Percentiles rank a stretch among this genome's conserved stretches.
These are phyloP conservation scores for Leptosomus discolor DNA, from an alignment of 2,113 vertebrate genomes.

Conservation along the genomic window DNA sequence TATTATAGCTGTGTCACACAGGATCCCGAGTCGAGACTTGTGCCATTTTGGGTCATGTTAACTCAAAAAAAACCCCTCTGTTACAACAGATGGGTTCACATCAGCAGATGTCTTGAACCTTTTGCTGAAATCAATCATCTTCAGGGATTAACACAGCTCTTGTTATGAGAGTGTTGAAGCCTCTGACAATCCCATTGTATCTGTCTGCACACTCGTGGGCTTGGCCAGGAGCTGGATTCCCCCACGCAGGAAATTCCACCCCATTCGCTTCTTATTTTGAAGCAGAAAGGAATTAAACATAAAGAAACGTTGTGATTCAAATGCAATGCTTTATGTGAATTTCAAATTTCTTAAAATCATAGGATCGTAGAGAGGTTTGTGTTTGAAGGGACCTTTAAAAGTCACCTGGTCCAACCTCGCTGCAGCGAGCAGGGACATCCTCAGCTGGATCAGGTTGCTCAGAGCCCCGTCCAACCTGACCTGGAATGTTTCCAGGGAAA, in stretches of 20 bases:
- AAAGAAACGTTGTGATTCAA: not conserved
- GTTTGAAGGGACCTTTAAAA: not conserved
- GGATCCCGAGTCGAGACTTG: not conserved
- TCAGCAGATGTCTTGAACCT: not conserved
- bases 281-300: not conserved
- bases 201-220: not conserved
- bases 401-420: not conserved
- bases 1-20: not conserved
- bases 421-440: not conserved
- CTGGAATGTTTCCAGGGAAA: not conserved
- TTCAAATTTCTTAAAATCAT: not conserved
- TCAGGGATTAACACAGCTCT: not conserved
- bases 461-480: not conserved
- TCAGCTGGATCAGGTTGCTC: not conserved
- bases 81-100: not conserved
- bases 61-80: not conserved
- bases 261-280: not conserved
- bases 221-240: not conserved
- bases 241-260: not conserved
- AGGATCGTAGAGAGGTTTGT: not conserved
- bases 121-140: not conserved
- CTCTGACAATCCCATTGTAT: rapidly evolving
- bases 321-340: not conserved
- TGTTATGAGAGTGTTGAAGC: not conserved
- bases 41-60: not conserved